phyloP scores from a whole-genome alignment of 1,140 invertebrate genomes.

The Hylyphantes graminicola region DNA sequence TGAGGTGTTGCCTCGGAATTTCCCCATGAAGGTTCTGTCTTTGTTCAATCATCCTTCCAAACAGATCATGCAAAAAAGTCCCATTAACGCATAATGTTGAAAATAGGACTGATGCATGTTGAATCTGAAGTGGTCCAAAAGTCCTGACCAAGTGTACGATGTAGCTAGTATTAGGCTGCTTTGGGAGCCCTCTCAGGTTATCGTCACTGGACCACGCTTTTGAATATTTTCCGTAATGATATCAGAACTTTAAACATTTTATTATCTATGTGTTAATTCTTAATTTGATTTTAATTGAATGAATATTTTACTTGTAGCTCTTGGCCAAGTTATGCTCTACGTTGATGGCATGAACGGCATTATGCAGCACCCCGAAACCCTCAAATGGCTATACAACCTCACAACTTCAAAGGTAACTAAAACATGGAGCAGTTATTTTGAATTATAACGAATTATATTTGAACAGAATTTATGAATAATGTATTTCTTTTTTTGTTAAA shows the following conservation, averaged over 20 bases:
- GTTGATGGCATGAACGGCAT: constrained; percentile 99
- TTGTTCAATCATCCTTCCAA: too few species aligned
- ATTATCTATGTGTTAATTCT: background rate
- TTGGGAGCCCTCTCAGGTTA: too few species aligned
- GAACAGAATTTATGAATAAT: background rate
- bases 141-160: too few species aligned
- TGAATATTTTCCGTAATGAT: too few species aligned
- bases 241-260: background rate
- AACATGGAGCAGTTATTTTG: background rate
- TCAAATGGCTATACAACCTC: constrained; percentile 97
- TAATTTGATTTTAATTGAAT: background rate
- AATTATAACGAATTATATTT: background rate
- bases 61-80: too few species aligned
- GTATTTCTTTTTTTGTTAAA: background rate
- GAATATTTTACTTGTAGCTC: constrained; percentile 71
- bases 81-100: too few species aligned
- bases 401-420: constrained; percentile 83
- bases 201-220: too few species aligned
- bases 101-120: too few species aligned
- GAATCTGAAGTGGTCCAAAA: too few species aligned
- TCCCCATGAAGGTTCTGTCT: too few species aligned
- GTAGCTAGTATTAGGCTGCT: too few species aligned
- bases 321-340: constrained; percentile 97
- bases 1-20: too few species aligned
- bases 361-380: constrained; percentile 93